A percentile compares a stretch with the other conserved stretches of the same genome.
These are phyloP conservation scores for Epirrhoe tristata DNA, from an alignment of 2,888 invertebrate genomes.

Conservation along the genomic window DNA sequence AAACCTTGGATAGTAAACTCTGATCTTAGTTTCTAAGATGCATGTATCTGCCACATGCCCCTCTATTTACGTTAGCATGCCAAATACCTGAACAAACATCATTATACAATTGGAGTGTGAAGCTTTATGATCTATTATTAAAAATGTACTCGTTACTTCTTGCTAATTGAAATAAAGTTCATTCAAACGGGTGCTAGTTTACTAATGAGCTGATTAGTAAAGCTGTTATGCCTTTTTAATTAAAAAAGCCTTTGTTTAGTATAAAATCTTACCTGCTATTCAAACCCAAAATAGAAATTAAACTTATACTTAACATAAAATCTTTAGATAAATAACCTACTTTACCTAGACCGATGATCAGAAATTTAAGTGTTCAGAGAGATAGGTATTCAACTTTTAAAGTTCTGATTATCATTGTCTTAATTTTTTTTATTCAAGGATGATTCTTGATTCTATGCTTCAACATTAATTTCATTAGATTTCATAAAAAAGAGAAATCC, in stretches of 20 bases:
- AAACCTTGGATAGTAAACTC: too few species aligned
- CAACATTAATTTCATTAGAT: too few species aligned
- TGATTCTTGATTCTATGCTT: too few species aligned
- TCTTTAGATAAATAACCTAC: too few species aligned
- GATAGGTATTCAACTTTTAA: too few species aligned
- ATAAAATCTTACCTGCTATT: not conserved
- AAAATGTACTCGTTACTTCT: conserved; percentile 16
- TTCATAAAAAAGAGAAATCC: too few species aligned
- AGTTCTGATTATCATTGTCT: too few species aligned
- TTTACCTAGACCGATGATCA: too few species aligned
- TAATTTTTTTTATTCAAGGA: too few species aligned
- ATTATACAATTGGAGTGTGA: conserved; percentile 7
- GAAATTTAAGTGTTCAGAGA: too few species aligned
- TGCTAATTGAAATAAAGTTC: conserved; percentile 22
- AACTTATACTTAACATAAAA: too few species aligned
- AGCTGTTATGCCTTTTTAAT: not conserved
- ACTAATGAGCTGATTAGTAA: conserved; percentile 25
- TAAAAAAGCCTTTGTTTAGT: not conserved
- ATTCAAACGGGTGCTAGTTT: conserved; percentile 8
- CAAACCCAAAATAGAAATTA: too few species aligned
- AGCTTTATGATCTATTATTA: conserved; percentile 22
- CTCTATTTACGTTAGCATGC: not conserved
- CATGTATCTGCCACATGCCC: not conserved
- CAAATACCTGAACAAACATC: conserved; percentile 15
- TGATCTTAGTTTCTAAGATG: not conserved